These are phyloP conservation scores for Dolichomitus sp. DNA, from an alignment of 2,888 invertebrate genomes.

Conservation along the genomic window DNA sequence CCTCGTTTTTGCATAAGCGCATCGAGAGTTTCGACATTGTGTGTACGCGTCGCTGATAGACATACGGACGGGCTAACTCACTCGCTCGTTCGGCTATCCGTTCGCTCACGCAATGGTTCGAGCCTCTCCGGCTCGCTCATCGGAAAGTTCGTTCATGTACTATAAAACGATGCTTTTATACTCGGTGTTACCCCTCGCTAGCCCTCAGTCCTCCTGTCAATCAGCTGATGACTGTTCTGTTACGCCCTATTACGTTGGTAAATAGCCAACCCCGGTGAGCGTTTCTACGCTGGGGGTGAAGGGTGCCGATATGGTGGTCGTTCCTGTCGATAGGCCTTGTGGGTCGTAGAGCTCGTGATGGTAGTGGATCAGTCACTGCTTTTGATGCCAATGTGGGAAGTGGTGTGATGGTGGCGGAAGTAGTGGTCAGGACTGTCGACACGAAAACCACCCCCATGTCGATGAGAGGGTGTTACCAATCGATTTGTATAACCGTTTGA, in stretches of 20 bases:
- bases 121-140: constrained; percentile 41
- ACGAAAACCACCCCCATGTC: constrained; percentile 30
- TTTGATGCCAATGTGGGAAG: constrained; percentile 59
- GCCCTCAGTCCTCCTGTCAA: constrained; percentile 69
- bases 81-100: constrained; percentile 14
- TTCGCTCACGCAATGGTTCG: constrained; percentile 21
- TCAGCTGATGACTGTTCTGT: constrained; percentile 79
- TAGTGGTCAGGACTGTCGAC: constrained; percentile 57
- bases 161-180: constrained; percentile 63
- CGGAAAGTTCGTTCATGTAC: constrained; percentile 45
- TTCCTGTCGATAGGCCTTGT: constrained; percentile 34
- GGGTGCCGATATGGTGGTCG: constrained; percentile 42
- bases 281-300: constrained; percentile 39
- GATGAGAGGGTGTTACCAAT: constrained; percentile 54
- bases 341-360: constrained; percentile 20
- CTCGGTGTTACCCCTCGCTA: constrained; percentile 27
- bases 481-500: constrained; percentile 68
- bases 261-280: constrained; percentile 69
- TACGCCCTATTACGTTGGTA: constrained; percentile 78
- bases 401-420: constrained; percentile 52
- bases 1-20: constrained; percentile 40
- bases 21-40: constrained; percentile 33
- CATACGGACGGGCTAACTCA: constrained; percentile 19
- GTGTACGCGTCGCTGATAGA: constrained; percentile 17
- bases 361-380: constrained; percentile 58